phyloP scores from a whole-genome alignment of 2,113 vertebrate genomes.

The Edolisoma coerulescens region DNA sequence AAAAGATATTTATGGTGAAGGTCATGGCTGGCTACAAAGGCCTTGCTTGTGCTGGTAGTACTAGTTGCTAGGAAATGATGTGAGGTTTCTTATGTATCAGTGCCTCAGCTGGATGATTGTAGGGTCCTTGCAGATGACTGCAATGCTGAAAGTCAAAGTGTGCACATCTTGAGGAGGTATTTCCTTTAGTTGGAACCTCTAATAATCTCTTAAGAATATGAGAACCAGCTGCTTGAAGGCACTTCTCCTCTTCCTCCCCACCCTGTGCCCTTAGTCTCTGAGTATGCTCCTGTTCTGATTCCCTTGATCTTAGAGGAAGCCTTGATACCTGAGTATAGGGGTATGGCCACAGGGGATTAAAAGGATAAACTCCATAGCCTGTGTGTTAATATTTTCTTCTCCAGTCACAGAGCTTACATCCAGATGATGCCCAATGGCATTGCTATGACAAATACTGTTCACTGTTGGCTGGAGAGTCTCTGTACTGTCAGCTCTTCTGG shows the following conservation, averaged over 20 bases:
- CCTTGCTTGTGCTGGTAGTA: background rate
- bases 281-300: background rate
- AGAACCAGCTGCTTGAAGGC: background rate
- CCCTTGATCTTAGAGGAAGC: background rate
- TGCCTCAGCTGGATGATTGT: background rate
- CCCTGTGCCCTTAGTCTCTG: background rate
- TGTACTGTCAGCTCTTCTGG: background rate
- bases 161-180: background rate
- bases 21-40: background rate
- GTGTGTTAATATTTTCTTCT: background rate
- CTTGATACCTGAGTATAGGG: background rate
- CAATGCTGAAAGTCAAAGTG: background rate
- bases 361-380: background rate
- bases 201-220: conserved; percentile 1
- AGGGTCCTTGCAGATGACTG: background rate
- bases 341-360: background rate
- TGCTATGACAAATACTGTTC: background rate
- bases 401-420: background rate
- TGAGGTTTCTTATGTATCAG: background rate
- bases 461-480: background rate
- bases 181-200: conserved; percentile 16
- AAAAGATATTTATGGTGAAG: background rate
- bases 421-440: background rate
- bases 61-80: background rate
- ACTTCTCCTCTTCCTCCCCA: background rate